Percentiles rank a stretch among this genome's conserved stretches.
These are phyloP conservation scores for Leptopilina clavipes DNA, from an alignment of 1,140 invertebrate genomes.

Conservation along the genomic window DNA sequence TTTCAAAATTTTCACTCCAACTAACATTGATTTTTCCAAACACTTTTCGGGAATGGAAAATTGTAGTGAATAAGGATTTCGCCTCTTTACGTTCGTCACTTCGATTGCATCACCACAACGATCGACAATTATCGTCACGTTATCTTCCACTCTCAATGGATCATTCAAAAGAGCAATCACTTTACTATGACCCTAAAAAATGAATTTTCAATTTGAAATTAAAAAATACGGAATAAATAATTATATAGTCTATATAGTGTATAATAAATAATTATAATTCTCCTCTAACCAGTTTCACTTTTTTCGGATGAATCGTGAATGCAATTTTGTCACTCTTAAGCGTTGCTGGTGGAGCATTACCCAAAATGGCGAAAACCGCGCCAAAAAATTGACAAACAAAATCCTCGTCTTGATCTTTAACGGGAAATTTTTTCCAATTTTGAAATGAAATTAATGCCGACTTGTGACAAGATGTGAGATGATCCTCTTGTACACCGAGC, in stretches of 20 bases:
- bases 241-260: too few relatives aligned
- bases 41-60: slow-evolving; percentile 86
- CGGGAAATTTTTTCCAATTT: slow-evolving; percentile 84
- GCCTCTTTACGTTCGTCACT: slow-evolving; percentile 82
- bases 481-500: slow-evolving; percentile 81
- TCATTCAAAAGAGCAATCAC: slow-evolving; percentile 87
- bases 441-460: slow-evolving; percentile 81
- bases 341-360: slow-evolving; percentile 76
- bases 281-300: slow-evolving; percentile 83
- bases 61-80: slow-evolving; percentile 88
- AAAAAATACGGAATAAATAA: neutral
- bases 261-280: too few relatives aligned
- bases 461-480: slow-evolving; percentile 79
- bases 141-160: slow-evolving; percentile 83
- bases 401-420: slow-evolving; percentile 85
- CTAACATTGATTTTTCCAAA: slow-evolving; percentile 87
- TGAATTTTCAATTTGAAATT: neutral
- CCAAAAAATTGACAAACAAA: slow-evolving; percentile 88
- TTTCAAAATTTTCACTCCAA: slow-evolving; percentile 85
- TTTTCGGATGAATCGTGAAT: slow-evolving; percentile 86
- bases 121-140: slow-evolving; percentile 83
- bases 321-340: slow-evolving; percentile 77
- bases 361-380: slow-evolving; percentile 84
- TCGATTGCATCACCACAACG: slow-evolving; percentile 86
- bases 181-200: slow-evolving; percentile 83